Conservation (phyloP, 2,113 vertebrate species). For the Gasterosteus aculeatus region DNA sequence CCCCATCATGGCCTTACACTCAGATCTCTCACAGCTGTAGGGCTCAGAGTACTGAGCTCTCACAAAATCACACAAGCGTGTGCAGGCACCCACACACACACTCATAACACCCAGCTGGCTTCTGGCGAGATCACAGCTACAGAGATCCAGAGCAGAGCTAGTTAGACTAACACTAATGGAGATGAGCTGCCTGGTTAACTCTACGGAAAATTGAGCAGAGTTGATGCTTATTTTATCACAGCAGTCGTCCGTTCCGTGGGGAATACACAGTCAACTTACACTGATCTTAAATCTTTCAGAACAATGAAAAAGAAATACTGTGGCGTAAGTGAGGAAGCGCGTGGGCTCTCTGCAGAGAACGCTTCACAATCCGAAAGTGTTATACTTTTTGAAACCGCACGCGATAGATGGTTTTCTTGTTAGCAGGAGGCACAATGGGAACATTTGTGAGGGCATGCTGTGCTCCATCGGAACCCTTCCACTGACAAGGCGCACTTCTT, state of each 20-base stretch:
- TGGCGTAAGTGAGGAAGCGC: conserved; percentile 30
- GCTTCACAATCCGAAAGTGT: conserved; percentile 46
- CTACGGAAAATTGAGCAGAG: conserved; percentile 74
- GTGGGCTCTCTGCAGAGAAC: conserved; percentile 33
- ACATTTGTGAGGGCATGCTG: conserved; percentile 58
- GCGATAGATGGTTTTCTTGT: conserved; percentile 59
- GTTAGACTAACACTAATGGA: conserved; percentile 77
- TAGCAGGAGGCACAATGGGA: conserved; percentile 52
- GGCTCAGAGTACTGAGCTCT: conserved; percentile 69
- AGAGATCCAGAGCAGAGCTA: conserved; percentile 69
- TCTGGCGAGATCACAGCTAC: conserved; percentile 71
- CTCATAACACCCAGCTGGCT: conserved; percentile 66
- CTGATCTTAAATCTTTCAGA: conserved; percentile 59
- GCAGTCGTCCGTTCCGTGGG: conserved; percentile 53
- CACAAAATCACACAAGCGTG: conserved; percentile 63
- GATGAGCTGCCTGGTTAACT: conserved; percentile 79
- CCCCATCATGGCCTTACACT: conserved; percentile 67
- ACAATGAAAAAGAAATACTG: conserved; percentile 20
- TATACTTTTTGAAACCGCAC: conserved; percentile 34
- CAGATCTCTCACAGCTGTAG: conserved; percentile 78
- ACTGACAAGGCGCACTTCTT: conserved; percentile 58
- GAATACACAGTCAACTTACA: conserved; percentile 55
- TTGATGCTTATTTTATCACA: conserved; percentile 74
- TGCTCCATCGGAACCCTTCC: conserved; percentile 58
- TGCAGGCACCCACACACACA: conserved; percentile 38